Conservation (phyloP, 2,797 vertebrate species). For the Notamacropus eugenii region DNA sequence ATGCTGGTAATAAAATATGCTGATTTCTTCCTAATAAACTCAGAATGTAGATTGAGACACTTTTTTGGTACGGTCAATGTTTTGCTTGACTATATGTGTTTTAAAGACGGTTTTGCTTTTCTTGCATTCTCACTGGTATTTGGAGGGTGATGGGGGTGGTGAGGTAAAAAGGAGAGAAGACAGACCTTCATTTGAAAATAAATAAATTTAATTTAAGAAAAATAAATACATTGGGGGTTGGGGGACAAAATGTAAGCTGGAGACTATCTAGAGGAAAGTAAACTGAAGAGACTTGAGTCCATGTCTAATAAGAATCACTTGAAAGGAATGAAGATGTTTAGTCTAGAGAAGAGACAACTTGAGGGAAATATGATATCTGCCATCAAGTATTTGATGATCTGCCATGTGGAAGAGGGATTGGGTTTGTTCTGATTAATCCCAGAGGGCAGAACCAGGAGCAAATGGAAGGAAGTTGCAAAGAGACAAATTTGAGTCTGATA, state of each 20-base stretch:
- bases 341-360: not conserved
- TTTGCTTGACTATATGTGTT: not conserved
- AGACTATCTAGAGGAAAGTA: not conserved
- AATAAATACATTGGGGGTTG: not conserved
- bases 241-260: not conserved
- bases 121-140: not conserved
- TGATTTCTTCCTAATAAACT: not conserved
- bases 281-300: not conserved
- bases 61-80: not conserved
- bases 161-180: not conserved
- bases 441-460: not conserved
- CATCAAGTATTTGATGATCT: not conserved
- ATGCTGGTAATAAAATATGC: not conserved
- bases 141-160: not conserved
- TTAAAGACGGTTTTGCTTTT: not conserved
- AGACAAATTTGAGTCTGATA: not conserved
- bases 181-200: not conserved
- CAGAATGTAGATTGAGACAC: not conserved
- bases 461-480: not conserved
- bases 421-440: not conserved
- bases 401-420: not conserved
- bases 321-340: not conserved
- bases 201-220: not conserved
- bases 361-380: not conserved
- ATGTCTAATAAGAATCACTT: not conserved